Evolutionary conservation across 2,888 invertebrate genomes (phyloP), one percentile per base, ranked within the genome.

Genomic region (Dynastes tityus): DNA sequence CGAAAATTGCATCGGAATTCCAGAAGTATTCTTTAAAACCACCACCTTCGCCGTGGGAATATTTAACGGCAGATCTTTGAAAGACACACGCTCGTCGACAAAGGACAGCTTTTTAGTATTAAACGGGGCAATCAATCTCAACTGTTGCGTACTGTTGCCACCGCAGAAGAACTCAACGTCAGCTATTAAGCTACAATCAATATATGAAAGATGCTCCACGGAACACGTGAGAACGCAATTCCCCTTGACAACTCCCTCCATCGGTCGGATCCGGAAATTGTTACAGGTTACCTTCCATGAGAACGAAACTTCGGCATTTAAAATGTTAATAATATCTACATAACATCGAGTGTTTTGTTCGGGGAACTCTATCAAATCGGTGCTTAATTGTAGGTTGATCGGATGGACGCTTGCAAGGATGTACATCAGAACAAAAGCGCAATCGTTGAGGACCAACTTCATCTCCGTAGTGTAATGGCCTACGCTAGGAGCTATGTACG

Each of bases 291-390:
- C 87, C 53, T 90, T 87, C 84, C 92, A 90, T 71, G 89, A 85
- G 86, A 91, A 92, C 4, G 87, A 82, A 0, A 90, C 90, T 63
- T 90, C 87, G 84, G 91, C 90, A 80, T 91, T 90, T 0, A 92
- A 90, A 22, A 90, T 89, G 85, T 92, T 92, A 82, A 89, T 89
- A 51, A 92, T 83, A 83, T 89, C 89, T 0, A 91, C 88, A 83
- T 87, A 90, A 82, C 90, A 89, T 32, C 84, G 80, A 0, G 87
- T 86, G 84, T 89, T 88, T 73, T 90, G 85, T 80, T 85, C 85
- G 0, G 84, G 81, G 22, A 90, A 85, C 2, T 81, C 74, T 2
- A 90, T 79, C 51, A 88, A 86, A 1, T 83, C 83, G 1, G 82
- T 82, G 0, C 84, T 80, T 3, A 89, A 82, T 4, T 82, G 82